phyloP scores from a whole-genome alignment of 2,113 vertebrate species.

The Lycaon pictus region DNA sequence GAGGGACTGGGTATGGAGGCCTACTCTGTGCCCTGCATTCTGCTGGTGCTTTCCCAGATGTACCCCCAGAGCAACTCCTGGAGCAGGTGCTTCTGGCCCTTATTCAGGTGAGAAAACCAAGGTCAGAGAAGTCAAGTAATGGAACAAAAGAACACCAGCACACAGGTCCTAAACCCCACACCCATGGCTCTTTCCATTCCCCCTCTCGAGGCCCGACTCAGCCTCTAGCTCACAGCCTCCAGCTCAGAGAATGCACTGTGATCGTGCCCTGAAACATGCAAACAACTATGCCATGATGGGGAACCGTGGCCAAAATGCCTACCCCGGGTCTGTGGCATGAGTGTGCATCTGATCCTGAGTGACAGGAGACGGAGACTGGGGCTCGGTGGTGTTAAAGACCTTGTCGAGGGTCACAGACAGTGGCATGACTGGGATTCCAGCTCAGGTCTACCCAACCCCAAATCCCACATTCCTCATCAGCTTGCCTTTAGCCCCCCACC shows the following conservation, averaged over 20 bases:
- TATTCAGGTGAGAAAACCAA: background rate
- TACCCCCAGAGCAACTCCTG: background rate
- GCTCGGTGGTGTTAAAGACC: background rate
- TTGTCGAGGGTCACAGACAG: background rate
- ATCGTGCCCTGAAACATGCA: background rate
- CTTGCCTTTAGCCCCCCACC: background rate
- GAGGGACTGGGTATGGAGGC: background rate
- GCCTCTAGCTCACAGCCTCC: background rate
- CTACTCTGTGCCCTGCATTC: background rate
- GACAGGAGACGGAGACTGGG: background rate
- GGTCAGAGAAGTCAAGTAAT: background rate
- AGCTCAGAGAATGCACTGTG: background rate
- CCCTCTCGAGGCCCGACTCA: background rate
- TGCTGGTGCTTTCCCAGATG: background rate
- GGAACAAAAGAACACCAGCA: background rate
- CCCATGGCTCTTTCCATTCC: background rate
- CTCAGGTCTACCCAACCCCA: background rate
- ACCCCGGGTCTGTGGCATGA: background rate
- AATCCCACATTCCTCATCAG: background rate
- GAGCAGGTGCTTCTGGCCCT: background rate
- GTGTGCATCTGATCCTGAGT: background rate
- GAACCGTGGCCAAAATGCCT: background rate
- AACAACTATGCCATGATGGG: accelerated
- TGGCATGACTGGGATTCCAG: background rate
- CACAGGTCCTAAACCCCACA: background rate